Base-by-base conservation (phyloP, 2,888 invertebrate genomes). In the Abrostola tripartita region DNA sequence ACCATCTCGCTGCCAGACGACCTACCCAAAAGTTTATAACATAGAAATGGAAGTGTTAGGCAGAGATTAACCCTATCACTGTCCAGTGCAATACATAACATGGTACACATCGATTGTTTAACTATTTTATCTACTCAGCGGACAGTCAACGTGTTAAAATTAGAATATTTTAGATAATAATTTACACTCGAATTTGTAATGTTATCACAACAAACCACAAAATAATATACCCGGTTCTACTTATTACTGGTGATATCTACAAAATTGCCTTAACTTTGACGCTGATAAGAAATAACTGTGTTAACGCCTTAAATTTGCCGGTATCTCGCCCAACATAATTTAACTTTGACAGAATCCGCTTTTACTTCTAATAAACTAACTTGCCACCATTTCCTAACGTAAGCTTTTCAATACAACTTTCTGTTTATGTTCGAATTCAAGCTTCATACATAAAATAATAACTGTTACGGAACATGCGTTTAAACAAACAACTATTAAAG, bases 401-500 rank as follows among this genome's bases (percentile, higher is more conserved):
- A 63, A 76, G 79, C 70, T 74, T 65, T 76, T 68, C 69, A 76
- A 81, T 80, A 76, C 75, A 82, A 84, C 78, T 83, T 84, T 74
- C 59, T 78, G 68, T 81, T 82, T 80, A 73, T 73, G 14, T 71
- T 63, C 12, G 38, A 58, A n/a, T 59, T 59, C 1, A 61, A 62
- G 61, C 53, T 40, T 63, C 47, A 71, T 52, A 12, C 11, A 42
- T 24, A 12, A 55, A 35, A 59, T 24, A 50, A 40, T 40, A 11
- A 40, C 4, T 40, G n/a, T 40, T 40, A 56, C 52, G 24, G n/a
- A 9, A 50, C 37, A 47, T 7, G 47, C 41, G 47, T 35, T 52
- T 47, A 5, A 37, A 35, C 47, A 37, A 42, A n/a, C 35, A 50
- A 49, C 1, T n/a, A 8, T 42, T 54, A 50, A 5, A 41, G 8